These are phyloP conservation scores for Merodon equestris DNA, from an alignment of 2,888 invertebrate genomes.

Conservation along the genomic window DNA sequence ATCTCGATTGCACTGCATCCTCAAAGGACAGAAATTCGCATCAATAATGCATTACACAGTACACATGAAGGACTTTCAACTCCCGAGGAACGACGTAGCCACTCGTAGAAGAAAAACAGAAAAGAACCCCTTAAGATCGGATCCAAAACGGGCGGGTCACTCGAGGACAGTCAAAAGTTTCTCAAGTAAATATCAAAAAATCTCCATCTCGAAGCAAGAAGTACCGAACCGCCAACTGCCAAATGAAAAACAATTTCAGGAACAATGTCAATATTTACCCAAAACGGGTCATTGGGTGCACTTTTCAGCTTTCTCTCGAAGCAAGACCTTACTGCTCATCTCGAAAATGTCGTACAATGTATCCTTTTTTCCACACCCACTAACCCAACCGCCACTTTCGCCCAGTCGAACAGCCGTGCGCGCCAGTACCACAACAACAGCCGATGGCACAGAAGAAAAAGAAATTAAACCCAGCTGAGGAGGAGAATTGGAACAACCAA, in stretches of 20 bases:
- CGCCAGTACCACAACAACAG: slow-evolving; percentile 1
- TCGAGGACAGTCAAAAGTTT: background rate
- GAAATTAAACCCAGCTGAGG: slow-evolving; percentile 12
- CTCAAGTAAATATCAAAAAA: slow-evolving; percentile 59
- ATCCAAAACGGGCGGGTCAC: slow-evolving; percentile 8
- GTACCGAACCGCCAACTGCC: slow-evolving; percentile 8
- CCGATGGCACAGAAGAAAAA: slow-evolving; percentile 14
- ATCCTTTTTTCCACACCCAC: slow-evolving; percentile 55
- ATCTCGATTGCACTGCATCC: slow-evolving; percentile 44
- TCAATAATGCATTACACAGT: slow-evolving; percentile 64
- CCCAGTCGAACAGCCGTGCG: too few species aligned
- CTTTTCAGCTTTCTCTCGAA: slow-evolving; percentile 57
- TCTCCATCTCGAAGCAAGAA: slow-evolving; percentile 53
- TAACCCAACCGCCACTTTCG: slow-evolving; percentile 23
- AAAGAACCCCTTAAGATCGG: slow-evolving; percentile 22
- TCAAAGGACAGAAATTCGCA: slow-evolving; percentile 31
- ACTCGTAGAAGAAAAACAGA: slow-evolving; percentile 8
- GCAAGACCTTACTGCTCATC: slow-evolving; percentile 1
- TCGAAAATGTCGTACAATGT: slow-evolving; percentile 50
- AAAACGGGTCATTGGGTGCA: slow-evolving; percentile 68
- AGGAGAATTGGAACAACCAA: slow-evolving; percentile 47
- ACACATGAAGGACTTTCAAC: slow-evolving; percentile 48
- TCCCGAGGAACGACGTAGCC: too few species aligned
- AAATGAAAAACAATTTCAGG: slow-evolving; percentile 62
- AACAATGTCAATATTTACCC: slow-evolving; percentile 69